A percentile compares a stretch with the other conserved stretches of the same genome.
Evolutionary conservation across 1,140 invertebrate species (phyloP).

Genomic region (Drosophila suzukii): DNA sequence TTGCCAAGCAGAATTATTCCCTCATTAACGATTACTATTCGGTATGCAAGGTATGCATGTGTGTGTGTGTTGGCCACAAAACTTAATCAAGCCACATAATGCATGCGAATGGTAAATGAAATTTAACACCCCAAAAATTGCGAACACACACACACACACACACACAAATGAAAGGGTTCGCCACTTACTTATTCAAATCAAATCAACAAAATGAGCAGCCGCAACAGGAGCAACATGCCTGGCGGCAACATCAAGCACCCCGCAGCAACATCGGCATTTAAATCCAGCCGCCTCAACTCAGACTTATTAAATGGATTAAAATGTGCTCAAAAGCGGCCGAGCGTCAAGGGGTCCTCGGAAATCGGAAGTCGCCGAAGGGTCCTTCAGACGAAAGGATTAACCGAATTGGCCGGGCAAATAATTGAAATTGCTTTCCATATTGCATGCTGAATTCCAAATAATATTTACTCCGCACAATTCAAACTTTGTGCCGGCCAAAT

Average conservation of each 20-base stretch:
- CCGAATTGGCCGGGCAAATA: constrained; percentile 60
- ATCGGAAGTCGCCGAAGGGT: constrained; percentile 34
- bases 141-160: too few species aligned
- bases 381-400: constrained; percentile 46
- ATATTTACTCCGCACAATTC: constrained; percentile 63
- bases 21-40: constrained; percentile 23
- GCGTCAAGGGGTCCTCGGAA: constrained; percentile 37
- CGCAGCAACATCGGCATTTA: constrained; percentile 43
- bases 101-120: constrained; percentile 64
- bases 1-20: too few species aligned
- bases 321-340: constrained; percentile 52
- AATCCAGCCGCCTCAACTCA: constrained; percentile 53
- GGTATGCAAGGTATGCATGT: background rate
- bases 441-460: constrained; percentile 38
- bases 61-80: constrained; percentile 5
- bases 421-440: constrained; percentile 63
- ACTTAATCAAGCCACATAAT: constrained; percentile 54
- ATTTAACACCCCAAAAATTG: constrained; percentile 39
- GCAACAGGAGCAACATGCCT: constrained; percentile 23
- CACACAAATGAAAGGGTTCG: constrained; percentile 10
- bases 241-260: constrained; percentile 31
- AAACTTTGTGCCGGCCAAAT: constrained; percentile 51
- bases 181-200: constrained; percentile 68
- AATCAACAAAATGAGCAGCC: constrained; percentile 56
- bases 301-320: constrained; percentile 67